Base-by-base conservation (phyloP, 2,113 vertebrate species). In the Oreochromis niloticus region DNA sequence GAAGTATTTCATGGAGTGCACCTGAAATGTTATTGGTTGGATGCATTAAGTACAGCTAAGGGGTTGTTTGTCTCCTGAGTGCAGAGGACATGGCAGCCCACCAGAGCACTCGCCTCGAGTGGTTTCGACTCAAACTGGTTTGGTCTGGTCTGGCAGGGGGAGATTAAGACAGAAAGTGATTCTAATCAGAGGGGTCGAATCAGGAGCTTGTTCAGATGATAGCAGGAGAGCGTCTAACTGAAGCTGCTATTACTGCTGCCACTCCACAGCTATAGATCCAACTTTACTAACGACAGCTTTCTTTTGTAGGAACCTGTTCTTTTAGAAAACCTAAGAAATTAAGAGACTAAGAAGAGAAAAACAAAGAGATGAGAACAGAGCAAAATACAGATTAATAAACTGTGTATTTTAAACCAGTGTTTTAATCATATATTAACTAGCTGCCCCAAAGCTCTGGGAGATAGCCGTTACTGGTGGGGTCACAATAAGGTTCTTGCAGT, bases 11-110 rank as follows among this genome's bases (percentile, higher is more conserved):
- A 90, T 81, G 73, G 92, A 96, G 93, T 95, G 93, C 93, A 95
- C 94, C 93, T 95, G 94, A 92, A 95, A 96, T 89, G 83, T 87
- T 93, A 93, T 90, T 93, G 93, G 83, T 94, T 94, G 93, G 94
- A 84, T 94, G 95, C 94, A 95, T 95, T 96, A 95, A 95, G 93
- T 95, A 95, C 92, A 95, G 93, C 95, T 94, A 82, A 90, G 90
- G 94, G 95, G 75, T 89, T 94, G 92, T 93, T 94, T 94, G 90
- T 92, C 86, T 95, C 91, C 85, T 82, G 91, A 92, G 91, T 91
- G 91, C 83, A 89, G 85, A 90, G 89, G 92, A 94, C 92, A 89
- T 84, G 88, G 87, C 92, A 88, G 88, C 83, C 86, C 90, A 93
- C 93, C 89, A 85, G 85, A 89, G 81, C 88, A 86, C 88, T 82